Evolutionary conservation across 2,113 vertebrate genomes (phyloP).

Genomic region (Rhegmatorhina hoffmannsi): DNA sequence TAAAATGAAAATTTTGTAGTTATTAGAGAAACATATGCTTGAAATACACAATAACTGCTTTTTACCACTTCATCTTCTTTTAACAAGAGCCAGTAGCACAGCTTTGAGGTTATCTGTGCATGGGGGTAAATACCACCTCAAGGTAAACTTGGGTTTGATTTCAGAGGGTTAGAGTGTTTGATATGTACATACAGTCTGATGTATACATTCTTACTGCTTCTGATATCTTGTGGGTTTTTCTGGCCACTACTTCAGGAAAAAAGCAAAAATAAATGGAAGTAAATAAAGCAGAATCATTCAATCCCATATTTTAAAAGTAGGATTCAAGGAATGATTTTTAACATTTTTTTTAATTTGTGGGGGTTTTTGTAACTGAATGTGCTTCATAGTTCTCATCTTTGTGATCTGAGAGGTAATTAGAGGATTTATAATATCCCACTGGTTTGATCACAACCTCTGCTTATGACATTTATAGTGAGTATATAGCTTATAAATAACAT

Average conservation of each 20-base stretch:
- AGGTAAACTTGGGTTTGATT: not conserved
- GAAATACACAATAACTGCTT: not conserved
- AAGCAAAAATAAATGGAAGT: not conserved
- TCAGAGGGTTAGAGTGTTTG: not conserved
- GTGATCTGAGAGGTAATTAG: not conserved
- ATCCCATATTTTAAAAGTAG: not conserved
- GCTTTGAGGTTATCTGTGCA: not conserved
- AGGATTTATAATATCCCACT: not conserved
- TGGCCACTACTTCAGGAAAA: not conserved
- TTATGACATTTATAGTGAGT: not conserved
- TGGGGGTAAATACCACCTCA: not conserved
- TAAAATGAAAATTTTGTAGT: not conserved
- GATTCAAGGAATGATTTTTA: not conserved
- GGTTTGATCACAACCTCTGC: conserved; percentile 4
- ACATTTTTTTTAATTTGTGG: not conserved
- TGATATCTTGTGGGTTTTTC: not conserved
- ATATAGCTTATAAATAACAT: conserved; percentile 30
- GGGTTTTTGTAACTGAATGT: not conserved
- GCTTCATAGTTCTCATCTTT: not conserved
- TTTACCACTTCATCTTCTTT: not conserved
- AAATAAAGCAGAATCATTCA: not conserved
- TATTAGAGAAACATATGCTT: not conserved
- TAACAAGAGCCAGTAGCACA: not conserved
- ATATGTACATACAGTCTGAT: not conserved
- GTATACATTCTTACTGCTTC: not conserved